A percentile compares a stretch with the other conserved stretches of the same genome.
phyloP scores from a whole-genome alignment of 1,140 invertebrate species.

The Bombus soroeensis region DNA sequence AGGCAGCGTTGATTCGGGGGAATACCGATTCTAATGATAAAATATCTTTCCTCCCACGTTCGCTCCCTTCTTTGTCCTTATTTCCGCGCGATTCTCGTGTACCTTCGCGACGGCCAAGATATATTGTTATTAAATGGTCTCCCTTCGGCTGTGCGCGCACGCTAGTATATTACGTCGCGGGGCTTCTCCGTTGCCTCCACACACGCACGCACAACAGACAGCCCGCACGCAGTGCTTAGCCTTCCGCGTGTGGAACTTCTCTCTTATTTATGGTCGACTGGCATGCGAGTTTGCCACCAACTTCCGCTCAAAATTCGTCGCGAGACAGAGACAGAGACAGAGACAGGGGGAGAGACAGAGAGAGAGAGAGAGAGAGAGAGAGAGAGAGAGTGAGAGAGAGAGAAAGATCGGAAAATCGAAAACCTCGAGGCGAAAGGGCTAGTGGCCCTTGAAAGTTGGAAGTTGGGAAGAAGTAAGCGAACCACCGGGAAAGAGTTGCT shows the following conservation, averaged over 20 bases:
- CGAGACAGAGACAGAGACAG: background rate
- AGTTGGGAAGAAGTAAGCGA: background rate
- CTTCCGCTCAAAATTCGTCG: slow-evolving; percentile 50
- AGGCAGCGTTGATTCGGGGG: slow-evolving; percentile 22
- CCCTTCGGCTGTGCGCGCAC: slow-evolving; percentile 70
- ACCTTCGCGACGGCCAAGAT: slow-evolving; percentile 77
- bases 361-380: background rate
- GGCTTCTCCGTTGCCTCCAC: slow-evolving; percentile 51
- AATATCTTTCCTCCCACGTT: slow-evolving; percentile 21
- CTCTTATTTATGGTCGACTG: slow-evolving; percentile 73
- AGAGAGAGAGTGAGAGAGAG: background rate
- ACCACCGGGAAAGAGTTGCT: background rate
- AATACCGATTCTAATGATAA: slow-evolving; percentile 48
- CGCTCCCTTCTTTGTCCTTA: slow-evolving; percentile 9
- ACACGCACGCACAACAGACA: slow-evolving; percentile 35
- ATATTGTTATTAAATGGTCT: slow-evolving; percentile 83
- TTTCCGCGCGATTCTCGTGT: slow-evolving; percentile 40
- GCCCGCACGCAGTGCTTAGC: slow-evolving; percentile 43
- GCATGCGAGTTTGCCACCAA: slow-evolving; percentile 72
- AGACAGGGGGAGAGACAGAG: background rate
- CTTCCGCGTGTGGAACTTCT: slow-evolving; percentile 38
- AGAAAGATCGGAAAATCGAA: background rate
- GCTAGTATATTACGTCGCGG: slow-evolving; percentile 76
- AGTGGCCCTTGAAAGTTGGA: background rate
- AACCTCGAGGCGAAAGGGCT: background rate